These are phyloP conservation scores for Orientallactaga bullata DNA, from an alignment of 2,113 vertebrate genomes.

Conservation along the genomic window DNA sequence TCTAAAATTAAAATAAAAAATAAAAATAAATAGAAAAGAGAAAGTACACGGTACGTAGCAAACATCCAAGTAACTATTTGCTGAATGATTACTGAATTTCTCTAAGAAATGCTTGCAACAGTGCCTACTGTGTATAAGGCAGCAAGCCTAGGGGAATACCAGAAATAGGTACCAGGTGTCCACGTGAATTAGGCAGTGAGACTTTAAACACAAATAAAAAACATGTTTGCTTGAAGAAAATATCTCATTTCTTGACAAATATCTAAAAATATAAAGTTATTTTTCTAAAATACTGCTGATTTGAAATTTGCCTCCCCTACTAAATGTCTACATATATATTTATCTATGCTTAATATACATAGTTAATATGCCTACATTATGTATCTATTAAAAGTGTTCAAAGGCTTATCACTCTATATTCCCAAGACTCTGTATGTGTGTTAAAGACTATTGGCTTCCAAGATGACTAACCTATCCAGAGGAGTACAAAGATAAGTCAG, in stretches of 20 bases:
- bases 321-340: not conserved
- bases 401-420: slow-evolving; percentile 66
- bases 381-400: slow-evolving; percentile 46
- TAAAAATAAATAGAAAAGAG: no score
- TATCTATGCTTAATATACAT: not conserved
- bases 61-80: slow-evolving; percentile 26
- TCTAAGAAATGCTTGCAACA: slow-evolving; percentile 42
- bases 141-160: not conserved
- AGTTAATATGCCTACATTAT: not conserved
- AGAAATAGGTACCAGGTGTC: slow-evolving; percentile 30
- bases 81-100: slow-evolving; percentile 19
- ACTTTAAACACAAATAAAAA: slow-evolving; percentile 63
- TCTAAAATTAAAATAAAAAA: no score
- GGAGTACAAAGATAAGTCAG: slow-evolving; percentile 62
- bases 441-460: slow-evolving; percentile 35
- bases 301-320: slow-evolving; percentile 30
- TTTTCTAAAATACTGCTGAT: slow-evolving; percentile 56
- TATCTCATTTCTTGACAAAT: slow-evolving; percentile 45
- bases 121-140: slow-evolving; percentile 1
- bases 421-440: slow-evolving; percentile 19
- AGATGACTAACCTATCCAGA: slow-evolving; percentile 68
- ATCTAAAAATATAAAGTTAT: slow-evolving; percentile 28
- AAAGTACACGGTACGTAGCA: not conserved
- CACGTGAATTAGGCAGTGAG: not conserved
- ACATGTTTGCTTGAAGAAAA: slow-evolving; percentile 26